Evolutionary conservation across 2,888 invertebrate species (phyloP).

Genomic region (Drosophila basisetae): DNA sequence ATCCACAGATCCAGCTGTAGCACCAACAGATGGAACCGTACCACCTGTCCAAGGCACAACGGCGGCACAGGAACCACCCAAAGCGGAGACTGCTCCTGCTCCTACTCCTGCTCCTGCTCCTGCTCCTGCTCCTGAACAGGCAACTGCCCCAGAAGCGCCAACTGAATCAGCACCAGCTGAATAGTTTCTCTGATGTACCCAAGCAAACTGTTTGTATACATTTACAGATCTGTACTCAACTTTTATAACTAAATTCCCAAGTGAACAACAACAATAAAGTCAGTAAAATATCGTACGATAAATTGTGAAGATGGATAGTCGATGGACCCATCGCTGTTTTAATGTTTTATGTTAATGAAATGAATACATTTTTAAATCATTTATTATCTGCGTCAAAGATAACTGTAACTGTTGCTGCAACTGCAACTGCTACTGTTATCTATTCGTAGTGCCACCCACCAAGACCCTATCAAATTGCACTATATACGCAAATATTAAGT

Average conservation of each 20-base stretch:
- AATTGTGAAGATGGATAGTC: neutral
- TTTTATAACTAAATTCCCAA: neutral
- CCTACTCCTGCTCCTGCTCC: neutral
- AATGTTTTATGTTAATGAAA: neutral
- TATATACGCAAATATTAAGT: neutral
- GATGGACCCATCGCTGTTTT: neutral
- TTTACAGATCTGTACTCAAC: neutral
- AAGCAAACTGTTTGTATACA: neutral
- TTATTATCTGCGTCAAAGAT: neutral
- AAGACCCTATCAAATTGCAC: neutral
- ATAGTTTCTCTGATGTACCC: neutral
- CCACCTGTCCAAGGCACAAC: slow-evolving; percentile 1
- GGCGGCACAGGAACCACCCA: slow-evolving; percentile 3
- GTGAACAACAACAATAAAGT: neutral
- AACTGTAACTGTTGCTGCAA: neutral
- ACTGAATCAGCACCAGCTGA: slow-evolving; percentile 19
- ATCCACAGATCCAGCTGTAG: slow-evolving; percentile 4
- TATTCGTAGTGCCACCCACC: neutral
- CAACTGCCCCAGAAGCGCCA: slow-evolving; percentile 1
- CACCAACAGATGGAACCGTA: slow-evolving; percentile 11
- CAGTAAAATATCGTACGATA: neutral
- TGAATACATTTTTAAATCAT: neutral
- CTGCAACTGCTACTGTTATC: too few relatives aligned
- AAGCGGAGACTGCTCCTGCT: slow-evolving; percentile 2
- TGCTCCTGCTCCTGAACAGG: slow-evolving; percentile 2